Percentiles rank a stretch among this genome's conserved stretches.
Conservation (phyloP, 2,888 invertebrate genomes). For the Calliopum simillimum region DNA sequence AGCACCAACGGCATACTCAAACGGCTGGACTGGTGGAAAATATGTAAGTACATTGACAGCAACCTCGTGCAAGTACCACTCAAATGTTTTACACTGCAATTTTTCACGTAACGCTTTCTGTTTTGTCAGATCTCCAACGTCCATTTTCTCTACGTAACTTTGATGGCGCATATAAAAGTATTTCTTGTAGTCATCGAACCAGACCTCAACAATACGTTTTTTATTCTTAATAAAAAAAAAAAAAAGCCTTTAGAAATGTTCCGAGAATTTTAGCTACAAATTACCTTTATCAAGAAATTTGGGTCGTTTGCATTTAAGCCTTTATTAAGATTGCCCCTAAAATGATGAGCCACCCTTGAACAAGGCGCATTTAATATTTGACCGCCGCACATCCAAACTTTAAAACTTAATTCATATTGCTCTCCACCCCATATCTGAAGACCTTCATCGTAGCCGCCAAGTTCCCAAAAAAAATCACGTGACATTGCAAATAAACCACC, state of each 20-base stretch:
- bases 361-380: conserved; percentile 94
- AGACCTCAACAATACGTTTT: conserved; percentile 93
- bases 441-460: conserved; percentile 94
- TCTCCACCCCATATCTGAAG: conserved; percentile 98
- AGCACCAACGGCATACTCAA: conserved; percentile 84
- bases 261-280: too few relatives aligned
- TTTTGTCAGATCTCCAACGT: conserved; percentile 84
- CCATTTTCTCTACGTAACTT: conserved; percentile 76
- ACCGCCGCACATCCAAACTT: conserved; percentile 98
- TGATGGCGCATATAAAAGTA: conserved; percentile 84
- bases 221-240: conserved; percentile 76
- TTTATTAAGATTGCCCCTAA: conserved; percentile 88
- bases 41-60: conserved; percentile 90
- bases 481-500: conserved; percentile 97
- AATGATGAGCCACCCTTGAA: conserved; percentile 92
- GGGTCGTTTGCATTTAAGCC: conserved; percentile 92
- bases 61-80: conserved; percentile 95
- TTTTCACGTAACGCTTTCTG: conserved; percentile 81
- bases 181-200: conserved; percentile 99
- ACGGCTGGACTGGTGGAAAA: conserved; percentile 91
- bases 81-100: conserved; percentile 90
- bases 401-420: conserved; percentile 97
- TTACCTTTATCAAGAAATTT: conserved; percentile 77
- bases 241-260: too few relatives aligned
- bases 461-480: conserved; percentile 92